phyloP scores from a whole-genome alignment of 2,113 vertebrate genomes.

The Poicephalus gulielmi region DNA sequence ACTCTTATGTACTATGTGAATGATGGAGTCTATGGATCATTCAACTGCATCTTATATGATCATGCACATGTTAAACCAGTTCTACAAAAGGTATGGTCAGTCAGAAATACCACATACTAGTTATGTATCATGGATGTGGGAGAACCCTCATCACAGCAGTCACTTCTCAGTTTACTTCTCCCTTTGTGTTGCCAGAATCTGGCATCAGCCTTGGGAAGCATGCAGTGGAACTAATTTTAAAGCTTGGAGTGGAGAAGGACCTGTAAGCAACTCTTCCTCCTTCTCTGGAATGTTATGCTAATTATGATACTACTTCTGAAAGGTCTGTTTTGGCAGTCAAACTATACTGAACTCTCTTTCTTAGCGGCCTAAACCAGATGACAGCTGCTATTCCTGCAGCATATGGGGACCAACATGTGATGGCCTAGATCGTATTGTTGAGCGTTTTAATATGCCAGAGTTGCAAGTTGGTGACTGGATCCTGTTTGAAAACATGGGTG shows the following conservation, averaged over 20 bases:
- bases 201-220: neutral
- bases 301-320: neutral
- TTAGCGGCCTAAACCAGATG: slow-evolving; percentile 92
- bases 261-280: neutral
- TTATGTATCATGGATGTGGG: neutral
- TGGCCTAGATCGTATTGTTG: slow-evolving; percentile 92
- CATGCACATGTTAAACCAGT: slow-evolving; percentile 90
- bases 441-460: slow-evolving; percentile 88
- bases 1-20: slow-evolving; percentile 99
- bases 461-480: slow-evolving; percentile 95
- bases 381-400: slow-evolving; percentile 88
- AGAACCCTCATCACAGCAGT: neutral
- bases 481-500: slow-evolving; percentile 97
- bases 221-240: neutral
- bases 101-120: neutral
- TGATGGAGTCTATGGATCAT: slow-evolving; percentile 97
- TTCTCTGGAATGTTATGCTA: neutral
- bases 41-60: slow-evolving; percentile 96
- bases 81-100: slow-evolving; percentile 84
- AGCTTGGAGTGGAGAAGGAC: neutral
- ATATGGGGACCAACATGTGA: slow-evolving; percentile 98
- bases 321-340: neutral
- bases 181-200: neutral
- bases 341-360: neutral
- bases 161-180: neutral